These are phyloP conservation scores for Halesus radiatus DNA, from an alignment of 1,140 invertebrate species.

Conservation along the genomic window DNA sequence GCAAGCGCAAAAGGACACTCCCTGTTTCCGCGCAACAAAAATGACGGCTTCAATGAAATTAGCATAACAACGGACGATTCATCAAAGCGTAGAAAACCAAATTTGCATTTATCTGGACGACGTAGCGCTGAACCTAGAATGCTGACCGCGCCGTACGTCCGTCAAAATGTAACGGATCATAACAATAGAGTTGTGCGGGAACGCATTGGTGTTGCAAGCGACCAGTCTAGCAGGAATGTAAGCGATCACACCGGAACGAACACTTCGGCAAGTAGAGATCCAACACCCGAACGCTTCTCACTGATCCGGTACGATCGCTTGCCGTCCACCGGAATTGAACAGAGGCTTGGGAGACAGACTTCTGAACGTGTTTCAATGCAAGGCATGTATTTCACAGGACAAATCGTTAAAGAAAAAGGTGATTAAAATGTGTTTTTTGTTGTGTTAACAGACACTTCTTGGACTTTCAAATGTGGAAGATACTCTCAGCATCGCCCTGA, in stretches of 20 bases:
- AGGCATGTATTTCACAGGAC: conserved; percentile 64
- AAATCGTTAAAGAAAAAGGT: conserved; percentile 47
- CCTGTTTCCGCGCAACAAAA: conserved; percentile 27
- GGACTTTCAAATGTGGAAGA: too few relatives aligned
- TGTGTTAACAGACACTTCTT: too few relatives aligned
- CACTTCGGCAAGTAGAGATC: background rate
- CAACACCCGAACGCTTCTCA: conserved; percentile 61
- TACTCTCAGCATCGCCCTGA: background rate
- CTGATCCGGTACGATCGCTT: conserved; percentile 64
- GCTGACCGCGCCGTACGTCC: background rate
- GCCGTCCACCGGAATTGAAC: conserved; percentile 62
- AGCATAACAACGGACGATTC: conserved; percentile 20
- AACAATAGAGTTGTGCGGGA: background rate
- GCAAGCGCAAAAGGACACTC: background rate
- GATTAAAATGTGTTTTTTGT: too few relatives aligned
- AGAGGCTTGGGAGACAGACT: conserved; percentile 55
- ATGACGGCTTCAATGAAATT: conserved; percentile 31
- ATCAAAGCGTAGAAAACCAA: background rate
- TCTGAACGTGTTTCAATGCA: conserved; percentile 61
- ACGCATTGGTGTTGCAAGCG: background rate
- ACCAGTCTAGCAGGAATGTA: background rate
- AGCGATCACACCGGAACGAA: too few relatives aligned
- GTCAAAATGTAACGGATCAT: background rate
- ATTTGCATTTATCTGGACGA: conserved; percentile 39
- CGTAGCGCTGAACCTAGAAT: conserved; percentile 52